Base-by-base conservation (phyloP, 2,113 vertebrate species). In the Microcebus tavaratra region DNA sequence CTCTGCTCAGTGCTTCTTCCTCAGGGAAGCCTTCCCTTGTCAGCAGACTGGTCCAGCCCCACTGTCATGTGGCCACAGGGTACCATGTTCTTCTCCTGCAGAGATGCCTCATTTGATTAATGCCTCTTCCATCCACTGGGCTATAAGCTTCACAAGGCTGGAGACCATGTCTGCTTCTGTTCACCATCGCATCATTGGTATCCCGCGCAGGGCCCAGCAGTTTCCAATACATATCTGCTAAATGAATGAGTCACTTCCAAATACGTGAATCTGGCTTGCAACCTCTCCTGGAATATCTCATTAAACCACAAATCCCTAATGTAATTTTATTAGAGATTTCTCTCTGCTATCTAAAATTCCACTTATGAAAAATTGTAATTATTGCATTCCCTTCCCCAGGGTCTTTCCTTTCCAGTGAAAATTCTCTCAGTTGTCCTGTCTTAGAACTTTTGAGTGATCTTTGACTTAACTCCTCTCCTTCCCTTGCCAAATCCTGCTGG, bases 271-370 rank as follows among this genome's bases (percentile, higher is more conserved):
- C 27, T 31, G 90, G 48, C 15, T 82, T 76, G 39, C 48, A 39
- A 0, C 75, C 34, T 85, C 8, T 91, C 48, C 57, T 81, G 48
- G n/a, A 48, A 34, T 15, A 12, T 39, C 42, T 81, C 45, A 14
- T 61, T 48, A 48, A 73, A 73, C 65, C 48, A 39, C 45, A 86
- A 42, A 67, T 73, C 50, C 39, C 65, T 61, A 23, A 18, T 8
- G 14, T 34, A 76, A 67, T 42, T 91, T 76, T 48, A 50, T 59
- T 68, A 81, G 57, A 31, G 48, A 81, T 91, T 87, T 91, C 25
- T 57, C 15, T 34, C 3, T 11, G 50, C 34, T 25, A 6, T 87
- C 48, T 53, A 39, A 68, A 68, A 57, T 59, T 88, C n/a, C 34
- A 65, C 82, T 88, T 82, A 7, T 59, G 48, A 65, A 96, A 39